Conservation (phyloP, 1,140 invertebrate species). For the Hesperophylax magnus region DNA sequence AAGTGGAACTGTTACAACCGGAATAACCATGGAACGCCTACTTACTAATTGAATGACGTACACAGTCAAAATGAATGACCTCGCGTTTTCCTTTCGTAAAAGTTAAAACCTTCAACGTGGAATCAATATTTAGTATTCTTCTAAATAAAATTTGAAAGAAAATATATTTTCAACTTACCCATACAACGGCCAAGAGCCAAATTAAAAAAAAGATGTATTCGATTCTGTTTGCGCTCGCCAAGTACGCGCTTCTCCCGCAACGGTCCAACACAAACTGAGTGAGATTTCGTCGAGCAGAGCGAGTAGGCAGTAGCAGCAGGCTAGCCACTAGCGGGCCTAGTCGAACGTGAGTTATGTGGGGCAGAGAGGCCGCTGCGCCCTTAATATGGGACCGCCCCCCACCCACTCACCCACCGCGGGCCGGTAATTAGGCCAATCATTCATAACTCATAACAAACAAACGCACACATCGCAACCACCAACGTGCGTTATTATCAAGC, state of each 20-base stretch:
- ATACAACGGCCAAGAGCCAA: conserved; percentile 73
- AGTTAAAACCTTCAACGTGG: not conserved
- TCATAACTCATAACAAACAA: not conserved
- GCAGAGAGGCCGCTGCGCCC: conserved; percentile 52
- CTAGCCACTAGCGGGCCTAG: too few species aligned
- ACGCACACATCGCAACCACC: too few species aligned
- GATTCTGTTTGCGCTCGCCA: conserved; percentile 63
- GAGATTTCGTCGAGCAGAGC: conserved; percentile 58
- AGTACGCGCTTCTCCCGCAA: conserved; percentile 58
- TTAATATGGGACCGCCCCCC: conserved; percentile 58
- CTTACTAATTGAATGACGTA: conserved; percentile 7
- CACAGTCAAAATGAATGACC: conserved; percentile 5
- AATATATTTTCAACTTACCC: conserved; percentile 64
- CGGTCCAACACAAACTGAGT: conserved; percentile 66
- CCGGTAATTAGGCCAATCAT: conserved; percentile 13
- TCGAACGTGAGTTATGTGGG: not conserved
- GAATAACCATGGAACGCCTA: conserved; percentile 9
- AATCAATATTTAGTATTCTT: too few species aligned
- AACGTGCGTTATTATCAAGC: too few species aligned
- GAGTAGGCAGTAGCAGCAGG: not conserved
- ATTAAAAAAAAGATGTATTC: conserved; percentile 69
- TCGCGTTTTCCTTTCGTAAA: not conserved
- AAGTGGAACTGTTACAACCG: too few species aligned
- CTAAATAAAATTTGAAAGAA: not conserved
- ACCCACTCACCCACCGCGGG: conserved; percentile 1